Percentiles rank a stretch among this genome's conserved stretches.
These are phyloP conservation scores for Seriola dumerili DNA, from an alignment of 2,113 vertebrate genomes.

Conservation along the genomic window DNA sequence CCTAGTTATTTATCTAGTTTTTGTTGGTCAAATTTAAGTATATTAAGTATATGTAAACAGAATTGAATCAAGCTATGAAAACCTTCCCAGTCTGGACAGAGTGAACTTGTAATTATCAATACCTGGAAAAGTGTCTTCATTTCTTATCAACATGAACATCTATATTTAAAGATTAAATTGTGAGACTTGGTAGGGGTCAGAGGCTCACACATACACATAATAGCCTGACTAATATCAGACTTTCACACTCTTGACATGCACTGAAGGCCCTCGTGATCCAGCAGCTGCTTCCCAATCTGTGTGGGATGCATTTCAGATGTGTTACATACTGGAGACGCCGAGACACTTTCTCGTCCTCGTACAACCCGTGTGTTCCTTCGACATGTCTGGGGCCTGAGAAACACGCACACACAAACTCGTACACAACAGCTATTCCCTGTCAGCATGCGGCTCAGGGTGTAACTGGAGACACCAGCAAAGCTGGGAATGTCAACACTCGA, in stretches of 20 bases:
- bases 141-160: not conserved
- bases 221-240: constrained; percentile 44
- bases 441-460: constrained; percentile 13
- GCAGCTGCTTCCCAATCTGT: constrained; percentile 50
- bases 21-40: no score
- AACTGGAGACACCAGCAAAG: constrained; percentile 44
- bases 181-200: not conserved
- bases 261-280: constrained; percentile 34
- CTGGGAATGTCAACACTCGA: constrained; percentile 36
- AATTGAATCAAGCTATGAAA: no score
- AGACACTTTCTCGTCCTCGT: constrained; percentile 18
- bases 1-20: no score
- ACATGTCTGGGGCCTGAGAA: not conserved
- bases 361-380: constrained; percentile 3
- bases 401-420: not conserved
- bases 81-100: not conserved
- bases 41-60: no score
- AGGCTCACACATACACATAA: not conserved
- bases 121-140: not conserved
- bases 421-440: not conserved
- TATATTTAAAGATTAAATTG: not conserved
- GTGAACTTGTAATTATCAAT: not conserved
- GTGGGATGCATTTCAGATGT: constrained; percentile 42
- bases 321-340: constrained; percentile 33
- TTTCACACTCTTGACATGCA: constrained; percentile 36